Conservation (phyloP, 2,113 vertebrate species). For the Tachysurus vachellii region DNA sequence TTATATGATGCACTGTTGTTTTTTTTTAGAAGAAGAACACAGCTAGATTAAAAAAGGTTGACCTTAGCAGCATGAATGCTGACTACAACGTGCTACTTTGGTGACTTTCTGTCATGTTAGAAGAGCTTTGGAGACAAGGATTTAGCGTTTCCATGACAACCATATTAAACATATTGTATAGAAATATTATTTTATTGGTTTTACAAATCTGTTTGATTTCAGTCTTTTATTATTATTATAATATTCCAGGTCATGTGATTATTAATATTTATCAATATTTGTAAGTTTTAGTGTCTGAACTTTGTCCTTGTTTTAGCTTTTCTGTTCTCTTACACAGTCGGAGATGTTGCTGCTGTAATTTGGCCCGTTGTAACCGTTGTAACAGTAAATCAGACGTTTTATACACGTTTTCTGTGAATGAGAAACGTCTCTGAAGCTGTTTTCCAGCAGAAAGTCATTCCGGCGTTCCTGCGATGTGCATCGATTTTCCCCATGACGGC, state of each 20-base stretch:
- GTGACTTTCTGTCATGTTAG: background rate
- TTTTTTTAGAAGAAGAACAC: no score
- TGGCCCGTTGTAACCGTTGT: background rate
- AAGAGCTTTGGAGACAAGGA: background rate
- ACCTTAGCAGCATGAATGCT: background rate
- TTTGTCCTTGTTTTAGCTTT: no score
- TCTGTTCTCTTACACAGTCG: no score
- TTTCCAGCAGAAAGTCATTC: slow-evolving; percentile 40
- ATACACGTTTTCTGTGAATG: background rate
- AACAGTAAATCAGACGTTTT: background rate
- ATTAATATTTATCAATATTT: no score
- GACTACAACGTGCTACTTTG: background rate
- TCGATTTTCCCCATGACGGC: slow-evolving; percentile 60
- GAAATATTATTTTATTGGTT: no score
- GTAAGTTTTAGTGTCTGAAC: no score
- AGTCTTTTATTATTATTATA: no score
- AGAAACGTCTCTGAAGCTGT: background rate
- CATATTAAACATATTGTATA: no score
- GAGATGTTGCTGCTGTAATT: background rate
- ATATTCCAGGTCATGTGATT: background rate
- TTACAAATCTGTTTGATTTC: no score
- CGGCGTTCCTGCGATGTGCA: slow-evolving; percentile 50
- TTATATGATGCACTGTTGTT: no score
- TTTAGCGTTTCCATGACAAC: no score
- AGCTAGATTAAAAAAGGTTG: no score